Conservation (phyloP, 2,888 invertebrate species). For the Oscheius sp. region DNA sequence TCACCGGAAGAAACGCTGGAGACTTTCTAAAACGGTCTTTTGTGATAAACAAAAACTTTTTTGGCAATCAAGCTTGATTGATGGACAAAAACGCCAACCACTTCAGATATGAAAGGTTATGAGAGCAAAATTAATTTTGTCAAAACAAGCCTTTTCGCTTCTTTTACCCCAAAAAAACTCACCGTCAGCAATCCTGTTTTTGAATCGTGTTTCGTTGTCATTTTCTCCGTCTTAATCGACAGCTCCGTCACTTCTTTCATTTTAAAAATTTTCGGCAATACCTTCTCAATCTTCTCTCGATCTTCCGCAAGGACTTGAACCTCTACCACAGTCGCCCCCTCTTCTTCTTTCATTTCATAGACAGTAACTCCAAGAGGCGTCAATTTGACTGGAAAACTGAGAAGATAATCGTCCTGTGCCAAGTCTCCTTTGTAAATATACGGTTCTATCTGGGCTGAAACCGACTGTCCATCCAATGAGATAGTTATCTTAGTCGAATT, state of each 20-base stretch:
- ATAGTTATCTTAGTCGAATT: conserved; percentile 20
- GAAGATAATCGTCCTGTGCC: conserved; percentile 30
- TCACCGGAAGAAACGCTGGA: neutral
- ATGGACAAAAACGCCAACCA: too few relatives aligned
- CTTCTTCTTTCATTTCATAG: conserved; percentile 29
- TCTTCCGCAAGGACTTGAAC: neutral
- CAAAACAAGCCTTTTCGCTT: too few relatives aligned
- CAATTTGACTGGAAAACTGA: conserved; percentile 39
- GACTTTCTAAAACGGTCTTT: neutral
- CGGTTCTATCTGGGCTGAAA: conserved; percentile 54
- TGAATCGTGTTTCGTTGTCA: conserved; percentile 16
- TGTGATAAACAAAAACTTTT: too few relatives aligned
- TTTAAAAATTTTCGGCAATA: neutral
- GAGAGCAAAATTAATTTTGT: neutral
- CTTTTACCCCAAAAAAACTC: neutral
- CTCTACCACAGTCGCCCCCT: conserved; percentile 35
- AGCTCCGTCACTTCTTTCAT: neutral
- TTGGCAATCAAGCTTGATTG: too few relatives aligned
- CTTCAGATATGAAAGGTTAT: neutral
- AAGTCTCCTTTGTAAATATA: conserved; percentile 36
- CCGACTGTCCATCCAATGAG: conserved; percentile 17
- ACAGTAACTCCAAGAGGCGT: conserved; percentile 38
- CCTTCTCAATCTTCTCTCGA: neutral
- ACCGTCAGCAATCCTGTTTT: conserved; percentile 21
- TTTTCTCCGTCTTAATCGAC: neutral